phyloP scores from a whole-genome alignment of 2,113 vertebrate species.

The Atrichornis clamosus region DNA sequence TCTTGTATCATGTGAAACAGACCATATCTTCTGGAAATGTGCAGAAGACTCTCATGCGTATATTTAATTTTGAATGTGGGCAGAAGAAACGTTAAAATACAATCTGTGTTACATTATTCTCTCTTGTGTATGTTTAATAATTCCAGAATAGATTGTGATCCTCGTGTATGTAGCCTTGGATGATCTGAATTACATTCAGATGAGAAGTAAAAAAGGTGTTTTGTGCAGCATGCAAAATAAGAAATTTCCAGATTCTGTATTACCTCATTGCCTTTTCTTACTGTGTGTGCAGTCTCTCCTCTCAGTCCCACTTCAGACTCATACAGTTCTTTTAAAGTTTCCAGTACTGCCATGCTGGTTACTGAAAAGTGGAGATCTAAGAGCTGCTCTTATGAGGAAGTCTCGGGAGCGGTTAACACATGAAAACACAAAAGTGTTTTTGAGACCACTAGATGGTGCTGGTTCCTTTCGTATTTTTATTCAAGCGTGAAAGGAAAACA shows the following conservation, averaged over 20 bases:
- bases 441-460: conserved; percentile 72
- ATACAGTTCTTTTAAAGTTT: background rate
- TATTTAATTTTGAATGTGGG: background rate
- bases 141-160: background rate
- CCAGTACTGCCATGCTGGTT: background rate
- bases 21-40: background rate
- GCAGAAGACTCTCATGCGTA: background rate
- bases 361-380: background rate
- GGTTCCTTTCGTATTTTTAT: conserved; percentile 22
- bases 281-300: background rate
- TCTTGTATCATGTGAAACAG: background rate
- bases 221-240: background rate
- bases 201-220: background rate
- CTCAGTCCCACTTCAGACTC: background rate
- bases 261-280: background rate
- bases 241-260: background rate
- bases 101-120: background rate
- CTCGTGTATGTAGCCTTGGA: background rate
- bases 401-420: background rate
- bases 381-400: background rate
- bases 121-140: background rate
- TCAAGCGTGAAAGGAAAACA: background rate
- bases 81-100: background rate
- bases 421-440: background rate
- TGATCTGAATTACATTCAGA: background rate